Conservation (phyloP, 2,797 vertebrate species). For the Cossypha dichroa region DNA sequence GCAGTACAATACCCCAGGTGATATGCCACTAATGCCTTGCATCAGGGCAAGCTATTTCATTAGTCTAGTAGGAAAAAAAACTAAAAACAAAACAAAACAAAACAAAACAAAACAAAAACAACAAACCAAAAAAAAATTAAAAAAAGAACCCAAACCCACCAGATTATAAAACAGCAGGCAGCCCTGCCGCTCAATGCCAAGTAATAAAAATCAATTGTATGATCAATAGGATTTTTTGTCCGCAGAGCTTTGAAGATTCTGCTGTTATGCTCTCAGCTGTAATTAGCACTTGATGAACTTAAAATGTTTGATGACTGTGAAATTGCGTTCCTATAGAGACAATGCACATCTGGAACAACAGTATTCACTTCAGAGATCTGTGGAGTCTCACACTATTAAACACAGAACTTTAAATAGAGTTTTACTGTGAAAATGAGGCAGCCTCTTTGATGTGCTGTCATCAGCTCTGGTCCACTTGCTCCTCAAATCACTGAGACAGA, state of each 20-base stretch:
- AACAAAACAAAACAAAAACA: neutral
- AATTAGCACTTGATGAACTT: constrained; percentile 73
- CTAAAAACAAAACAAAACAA: too few species aligned
- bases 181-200: neutral
- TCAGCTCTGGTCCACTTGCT: constrained; percentile 30
- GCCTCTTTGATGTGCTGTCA: constrained; percentile 66
- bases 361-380: constrained; percentile 32
- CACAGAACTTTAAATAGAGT: constrained; percentile 68
- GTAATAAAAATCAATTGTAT: constrained; percentile 59
- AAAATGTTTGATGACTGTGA: constrained; percentile 73
- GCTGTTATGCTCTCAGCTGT: constrained; percentile 53
- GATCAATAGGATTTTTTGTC: constrained; percentile 65
- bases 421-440: constrained; percentile 46
- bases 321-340: constrained; percentile 72
- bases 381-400: constrained; percentile 40
- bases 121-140: neutral
- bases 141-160: neutral
- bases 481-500: constrained; percentile 21
- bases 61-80: neutral
- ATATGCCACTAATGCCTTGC: neutral
- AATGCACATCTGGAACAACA: constrained; percentile 71
- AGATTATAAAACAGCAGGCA: constrained; percentile 14
- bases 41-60: neutral
- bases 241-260: constrained; percentile 44
- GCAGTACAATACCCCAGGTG: neutral